A percentile compares a stretch with the other conserved stretches of the same genome.
phyloP scores from a whole-genome alignment of 2,113 vertebrate species.

The Brachyistius frenatus region DNA sequence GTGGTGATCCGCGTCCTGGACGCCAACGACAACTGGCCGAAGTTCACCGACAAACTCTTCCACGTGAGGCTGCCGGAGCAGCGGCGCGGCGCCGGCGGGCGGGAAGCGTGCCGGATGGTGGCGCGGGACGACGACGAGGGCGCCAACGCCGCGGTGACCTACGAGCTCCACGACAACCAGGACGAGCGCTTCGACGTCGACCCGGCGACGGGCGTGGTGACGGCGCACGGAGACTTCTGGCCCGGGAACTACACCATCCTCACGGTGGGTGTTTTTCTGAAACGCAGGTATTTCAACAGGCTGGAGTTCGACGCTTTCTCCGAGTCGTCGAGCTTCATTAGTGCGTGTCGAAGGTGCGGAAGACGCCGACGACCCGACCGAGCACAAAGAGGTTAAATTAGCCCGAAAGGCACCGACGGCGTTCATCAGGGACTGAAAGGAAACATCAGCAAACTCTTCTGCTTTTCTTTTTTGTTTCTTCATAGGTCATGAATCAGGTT shows the following conservation, averaged over 20 bases:
- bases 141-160: slow-evolving; percentile 88
- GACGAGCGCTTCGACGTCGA: slow-evolving; percentile 87
- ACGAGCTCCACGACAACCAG: slow-evolving; percentile 86
- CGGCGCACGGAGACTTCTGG: slow-evolving; percentile 86
- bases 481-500: too few species aligned
- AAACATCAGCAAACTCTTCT: too few species aligned
- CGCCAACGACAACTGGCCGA: slow-evolving; percentile 91
- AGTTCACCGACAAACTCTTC: slow-evolving; percentile 93
- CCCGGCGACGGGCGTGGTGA: slow-evolving; percentile 86
- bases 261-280: slow-evolving; percentile 80
- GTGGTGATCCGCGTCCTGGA: slow-evolving; percentile 91
- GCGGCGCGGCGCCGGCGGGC: slow-evolving; percentile 8
- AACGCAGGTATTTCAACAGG: too few species aligned
- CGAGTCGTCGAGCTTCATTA: neutral
- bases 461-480: too few species aligned
- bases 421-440: too few species aligned
- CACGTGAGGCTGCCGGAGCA: slow-evolving; percentile 88
- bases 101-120: slow-evolving; percentile 89
- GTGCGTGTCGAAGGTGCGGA: slow-evolving; percentile 4
- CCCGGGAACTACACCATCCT: slow-evolving; percentile 93
- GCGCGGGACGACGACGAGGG: slow-evolving; percentile 91
- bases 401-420: too few species aligned
- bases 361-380: slow-evolving; percentile 1
- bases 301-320: too few species aligned
- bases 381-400: neutral